Evolutionary conservation across 64 coral and sea anemone species (phyloP).

Genomic region (Acropora yongei): DNA sequence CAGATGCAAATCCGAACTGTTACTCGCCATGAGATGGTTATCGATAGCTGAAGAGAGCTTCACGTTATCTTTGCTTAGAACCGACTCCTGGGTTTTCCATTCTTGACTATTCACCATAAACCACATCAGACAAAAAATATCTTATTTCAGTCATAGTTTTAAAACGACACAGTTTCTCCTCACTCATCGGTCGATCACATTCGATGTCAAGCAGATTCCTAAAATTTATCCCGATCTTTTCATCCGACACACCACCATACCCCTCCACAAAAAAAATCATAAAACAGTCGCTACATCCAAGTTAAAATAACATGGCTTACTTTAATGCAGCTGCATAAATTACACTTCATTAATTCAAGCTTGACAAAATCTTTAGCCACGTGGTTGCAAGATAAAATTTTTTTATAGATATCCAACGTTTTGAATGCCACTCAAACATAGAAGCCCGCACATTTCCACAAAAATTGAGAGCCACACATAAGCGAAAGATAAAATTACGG

Average conservation of each 20-base stretch:
- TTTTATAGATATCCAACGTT: neutral
- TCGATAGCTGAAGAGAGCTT: neutral
- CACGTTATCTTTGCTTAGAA: neutral
- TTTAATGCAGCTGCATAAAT: neutral
- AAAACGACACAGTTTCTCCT: neutral
- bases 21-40: constrained; percentile 10
- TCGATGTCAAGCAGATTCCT: neutral
- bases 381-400: neutral
- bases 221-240: neutral
- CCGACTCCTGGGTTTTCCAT: neutral
- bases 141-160: neutral
- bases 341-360: constrained; percentile 49
- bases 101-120: neutral
- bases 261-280: neutral
- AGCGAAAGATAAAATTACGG: neutral
- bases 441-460: too few relatives aligned
- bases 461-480: neutral
- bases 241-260: neutral
- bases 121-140: neutral
- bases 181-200: neutral
- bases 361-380: constrained; percentile 26
- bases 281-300: neutral
- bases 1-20: constrained; percentile 19
- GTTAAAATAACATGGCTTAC: constrained; percentile 16
- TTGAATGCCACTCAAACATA: neutral